phyloP scores from a whole-genome alignment of 2,888 invertebrate genomes.

The Ochropleura plecta region DNA sequence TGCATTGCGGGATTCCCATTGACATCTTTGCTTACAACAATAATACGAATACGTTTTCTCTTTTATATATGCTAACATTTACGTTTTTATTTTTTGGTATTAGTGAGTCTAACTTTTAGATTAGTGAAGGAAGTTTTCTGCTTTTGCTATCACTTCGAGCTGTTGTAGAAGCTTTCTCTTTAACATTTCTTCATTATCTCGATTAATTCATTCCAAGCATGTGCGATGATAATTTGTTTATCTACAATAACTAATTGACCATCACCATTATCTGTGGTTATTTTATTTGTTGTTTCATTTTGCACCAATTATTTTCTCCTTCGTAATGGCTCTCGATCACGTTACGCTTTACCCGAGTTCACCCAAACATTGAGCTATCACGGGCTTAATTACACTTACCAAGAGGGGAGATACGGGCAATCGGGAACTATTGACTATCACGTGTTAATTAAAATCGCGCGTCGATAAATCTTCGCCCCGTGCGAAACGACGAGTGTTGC shows the following conservation, averaged over 20 bases:
- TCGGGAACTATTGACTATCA: constrained; percentile 76
- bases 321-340: constrained; percentile 54
- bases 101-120: constrained; percentile 1
- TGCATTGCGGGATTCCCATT: constrained; percentile 33
- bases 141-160: not conserved
- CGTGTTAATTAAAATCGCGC: constrained; percentile 84
- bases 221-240: not conserved
- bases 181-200: not conserved
- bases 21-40: constrained; percentile 30
- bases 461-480: constrained; percentile 85
- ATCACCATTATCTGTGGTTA: not conserved
- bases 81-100: not conserved
- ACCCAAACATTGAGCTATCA: constrained; percentile 75
- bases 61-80: constrained; percentile 15
- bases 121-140: constrained; percentile 8
- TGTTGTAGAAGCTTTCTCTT: not conserved
- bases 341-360: constrained; percentile 47
- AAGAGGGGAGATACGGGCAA: constrained; percentile 66
- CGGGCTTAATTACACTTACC: constrained; percentile 69
- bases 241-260: constrained; percentile 16
- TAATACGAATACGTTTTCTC: not conserved
- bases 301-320: constrained; percentile 33
- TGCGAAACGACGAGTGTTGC: constrained; percentile 82
- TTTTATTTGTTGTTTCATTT: constrained; percentile 45
- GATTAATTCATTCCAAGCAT: constrained; percentile 1